Conservation (phyloP, 1,140 invertebrate species). For the Lucilia sericata region DNA sequence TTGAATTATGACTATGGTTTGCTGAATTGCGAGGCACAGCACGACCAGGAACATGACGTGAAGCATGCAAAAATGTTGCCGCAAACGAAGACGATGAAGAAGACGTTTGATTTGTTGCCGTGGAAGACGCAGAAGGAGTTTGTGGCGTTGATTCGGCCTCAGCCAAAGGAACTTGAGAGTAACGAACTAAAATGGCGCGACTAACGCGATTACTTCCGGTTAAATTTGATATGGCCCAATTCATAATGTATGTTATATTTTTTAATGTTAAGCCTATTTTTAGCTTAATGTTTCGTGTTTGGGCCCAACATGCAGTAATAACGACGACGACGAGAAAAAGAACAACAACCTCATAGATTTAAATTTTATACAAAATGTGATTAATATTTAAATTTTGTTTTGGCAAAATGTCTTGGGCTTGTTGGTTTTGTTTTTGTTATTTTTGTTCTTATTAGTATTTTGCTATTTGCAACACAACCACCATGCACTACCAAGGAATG, state of each 20-base stretch:
- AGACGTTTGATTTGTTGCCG: slow-evolving; percentile 65
- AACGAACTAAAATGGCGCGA: slow-evolving; percentile 65
- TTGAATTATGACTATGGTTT: slow-evolving; percentile 6
- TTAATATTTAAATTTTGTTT: no score
- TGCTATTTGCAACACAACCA: slow-evolving; percentile 2
- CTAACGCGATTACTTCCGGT: slow-evolving; percentile 66
- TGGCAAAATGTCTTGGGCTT: no score
- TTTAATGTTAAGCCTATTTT: background rate
- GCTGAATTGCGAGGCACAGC: slow-evolving; percentile 55
- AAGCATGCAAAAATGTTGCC: slow-evolving; percentile 67
- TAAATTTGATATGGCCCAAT: slow-evolving; percentile 66
- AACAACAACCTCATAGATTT: background rate
- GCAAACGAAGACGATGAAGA: slow-evolving; percentile 68
- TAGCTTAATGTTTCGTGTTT: background rate
- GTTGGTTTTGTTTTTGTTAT: background rate
- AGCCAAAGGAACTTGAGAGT: slow-evolving; percentile 63
- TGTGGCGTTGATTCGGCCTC: slow-evolving; percentile 65
- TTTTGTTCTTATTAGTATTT: slow-evolving; percentile 4
- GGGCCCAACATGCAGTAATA: background rate
- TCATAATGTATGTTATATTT: slow-evolving; percentile 53
- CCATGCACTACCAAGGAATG: slow-evolving; percentile 38
- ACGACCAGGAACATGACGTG: slow-evolving; percentile 60
- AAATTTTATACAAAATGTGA: background rate
- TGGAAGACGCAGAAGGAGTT: slow-evolving; percentile 55
- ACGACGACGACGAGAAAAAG: background rate